Evolutionary conservation across 1,140 invertebrate species (phyloP), one percentile per base, ranked within the genome.

Genomic region (Macrocentrus cingulum): DNA sequence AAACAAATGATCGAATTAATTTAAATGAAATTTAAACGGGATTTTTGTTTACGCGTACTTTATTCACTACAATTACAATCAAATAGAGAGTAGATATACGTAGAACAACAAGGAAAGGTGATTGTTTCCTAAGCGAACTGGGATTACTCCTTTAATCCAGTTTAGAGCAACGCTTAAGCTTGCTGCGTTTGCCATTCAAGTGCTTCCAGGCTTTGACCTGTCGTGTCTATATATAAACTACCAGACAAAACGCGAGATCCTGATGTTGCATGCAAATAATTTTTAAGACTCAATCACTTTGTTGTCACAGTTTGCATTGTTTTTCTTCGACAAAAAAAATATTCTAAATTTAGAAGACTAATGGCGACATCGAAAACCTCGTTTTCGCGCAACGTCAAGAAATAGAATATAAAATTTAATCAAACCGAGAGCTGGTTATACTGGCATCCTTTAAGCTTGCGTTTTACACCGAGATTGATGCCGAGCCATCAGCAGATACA

Each of bases 351-450:
- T 8, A n/a, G 1, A 9, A 15, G 34, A 53, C 18, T 41, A 15
- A 53, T 53, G 13, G 3, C 20, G 18, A 41, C 39, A 25, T 37
- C 34, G 25, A 37, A n/a, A 23, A 53, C 16, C 34, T 7, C 13
- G 15, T 11, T 6, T 23, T 48, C 22, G 2, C 11, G 11, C 11
- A 19, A 1, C 13, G 18, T 11, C 13, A 11, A 25, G 20, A 34
- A 34, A 34, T 34, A 34, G 46, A 32, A 49, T 34, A 49, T 32
- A 49, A 49, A 34, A 49, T 34, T 34, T 49, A 49, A 49, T 49
- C 23, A 34, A n/a, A 34, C 13, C 25, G 15, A 34, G 19, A 49
- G 46, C 25, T 18, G 15, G n/a, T 49, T 49, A 18, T 16, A 29
- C 5, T 39, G 36, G 3, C 8, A 34, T 49, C 25, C 19, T 34